Conservation (phyloP, 2,113 vertebrate genomes). For the Herpetotheres cachinnans region DNA sequence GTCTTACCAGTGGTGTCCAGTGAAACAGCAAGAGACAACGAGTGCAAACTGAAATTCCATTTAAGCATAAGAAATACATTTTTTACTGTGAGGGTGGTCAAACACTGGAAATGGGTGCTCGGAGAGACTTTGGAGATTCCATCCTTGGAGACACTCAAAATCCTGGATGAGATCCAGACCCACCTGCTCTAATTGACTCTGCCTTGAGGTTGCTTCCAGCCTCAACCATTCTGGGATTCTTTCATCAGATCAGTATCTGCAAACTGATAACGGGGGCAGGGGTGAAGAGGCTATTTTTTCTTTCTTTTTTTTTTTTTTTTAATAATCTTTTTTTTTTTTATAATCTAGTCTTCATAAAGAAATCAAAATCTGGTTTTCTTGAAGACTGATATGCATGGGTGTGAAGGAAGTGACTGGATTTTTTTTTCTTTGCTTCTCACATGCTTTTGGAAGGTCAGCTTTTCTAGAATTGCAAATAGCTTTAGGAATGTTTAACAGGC, state of each 20-base stretch:
- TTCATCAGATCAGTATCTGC: not conserved
- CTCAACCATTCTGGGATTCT: not conserved
- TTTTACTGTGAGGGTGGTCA: not conserved
- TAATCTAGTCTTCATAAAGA: not conserved
- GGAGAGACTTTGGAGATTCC: not conserved
- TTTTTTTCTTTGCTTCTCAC: not conserved
- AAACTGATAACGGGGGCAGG: not conserved
- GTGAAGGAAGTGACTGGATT: not conserved
- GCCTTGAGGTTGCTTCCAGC: not conserved
- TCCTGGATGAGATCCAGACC: not conserved
- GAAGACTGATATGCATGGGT: not conserved
- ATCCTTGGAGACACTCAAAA: not conserved
- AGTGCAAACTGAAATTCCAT: not conserved
- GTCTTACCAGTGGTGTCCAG: not conserved
- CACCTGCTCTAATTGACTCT: not conserved
- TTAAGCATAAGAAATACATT: not conserved
- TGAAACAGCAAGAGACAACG: not conserved
- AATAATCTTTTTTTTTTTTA: not conserved
- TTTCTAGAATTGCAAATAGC: not conserved
- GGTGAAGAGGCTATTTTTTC: not conserved
- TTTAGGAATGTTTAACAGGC: not conserved
- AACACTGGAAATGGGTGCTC: not conserved
- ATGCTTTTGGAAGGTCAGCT: not conserved
- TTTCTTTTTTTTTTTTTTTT: not conserved
- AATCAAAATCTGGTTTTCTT: not conserved